A percentile compares a stretch with the other conserved stretches of the same genome.
Conservation (phyloP, 2,888 invertebrate species). For the Drosophila basisetae region DNA sequence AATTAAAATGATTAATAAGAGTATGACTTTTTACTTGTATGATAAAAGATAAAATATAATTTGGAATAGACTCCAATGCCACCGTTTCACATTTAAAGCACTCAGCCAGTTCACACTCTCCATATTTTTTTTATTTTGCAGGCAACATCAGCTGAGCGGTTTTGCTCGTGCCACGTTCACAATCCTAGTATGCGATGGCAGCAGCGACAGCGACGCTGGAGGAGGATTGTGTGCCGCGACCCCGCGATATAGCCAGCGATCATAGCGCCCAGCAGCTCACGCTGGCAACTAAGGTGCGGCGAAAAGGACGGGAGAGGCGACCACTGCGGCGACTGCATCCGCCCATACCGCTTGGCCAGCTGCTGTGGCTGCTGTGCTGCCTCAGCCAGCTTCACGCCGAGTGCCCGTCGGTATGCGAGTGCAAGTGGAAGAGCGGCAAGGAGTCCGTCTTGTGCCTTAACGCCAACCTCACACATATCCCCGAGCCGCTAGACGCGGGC, state of each 20-base stretch:
- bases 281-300: slow-evolving; percentile 79
- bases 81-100: not conserved
- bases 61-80: not conserved
- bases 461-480: slow-evolving; percentile 91
- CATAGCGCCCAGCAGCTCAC: slow-evolving; percentile 78
- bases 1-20: not conserved
- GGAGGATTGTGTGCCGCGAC: slow-evolving; percentile 39
- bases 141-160: slow-evolving; percentile 40
- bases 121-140: slow-evolving; percentile 13
- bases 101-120: not conserved
- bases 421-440: slow-evolving; percentile 95
- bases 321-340: slow-evolving; percentile 67
- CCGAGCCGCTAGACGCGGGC: slow-evolving; percentile 90
- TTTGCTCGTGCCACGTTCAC: slow-evolving; percentile 15
- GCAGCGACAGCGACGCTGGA: slow-evolving; percentile 62
- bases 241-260: slow-evolving; percentile 68
- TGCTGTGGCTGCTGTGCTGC: slow-evolving; percentile 81
- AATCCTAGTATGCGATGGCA: slow-evolving; percentile 73
- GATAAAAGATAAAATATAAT: not conserved
- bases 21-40: not conserved
- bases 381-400: slow-evolving; percentile 86
- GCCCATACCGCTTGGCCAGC: slow-evolving; percentile 74
- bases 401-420: slow-evolving; percentile 92
- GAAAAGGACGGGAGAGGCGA: slow-evolving; percentile 65
- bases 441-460: slow-evolving; percentile 93